Evolutionary conservation across 2,797 vertebrate genomes (phyloP).

Genomic region (Bradypus variegatus): DNA sequence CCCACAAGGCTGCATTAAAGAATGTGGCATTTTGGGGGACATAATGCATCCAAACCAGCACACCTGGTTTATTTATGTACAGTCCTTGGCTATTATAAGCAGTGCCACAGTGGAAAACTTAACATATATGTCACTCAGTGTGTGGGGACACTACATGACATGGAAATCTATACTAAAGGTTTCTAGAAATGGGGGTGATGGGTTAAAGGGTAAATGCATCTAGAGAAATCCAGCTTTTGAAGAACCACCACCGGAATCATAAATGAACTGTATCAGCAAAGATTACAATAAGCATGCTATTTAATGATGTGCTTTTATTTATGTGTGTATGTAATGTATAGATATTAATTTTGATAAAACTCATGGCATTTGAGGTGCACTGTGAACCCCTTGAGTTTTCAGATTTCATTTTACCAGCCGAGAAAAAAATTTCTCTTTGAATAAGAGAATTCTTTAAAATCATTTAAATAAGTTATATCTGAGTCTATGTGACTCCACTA

Average conservation of each 20-base stretch:
- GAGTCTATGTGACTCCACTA: not conserved
- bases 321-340: not conserved
- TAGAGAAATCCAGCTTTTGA: not conserved
- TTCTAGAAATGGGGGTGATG: not conserved
- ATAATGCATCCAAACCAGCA: too few relatives aligned
- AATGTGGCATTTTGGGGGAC: too few relatives aligned
- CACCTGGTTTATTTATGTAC: too few relatives aligned
- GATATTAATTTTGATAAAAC: not conserved
- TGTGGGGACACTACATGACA: too few relatives aligned
- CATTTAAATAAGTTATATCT: not conserved
- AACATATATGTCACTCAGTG: fast-evolving
- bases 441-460: not conserved
- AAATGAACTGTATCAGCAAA: not conserved
- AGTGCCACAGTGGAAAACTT: fast-evolving
- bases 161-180: too few relatives aligned
- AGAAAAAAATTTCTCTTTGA: not conserved
- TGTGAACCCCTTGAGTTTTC: not conserved
- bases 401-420: not conserved
- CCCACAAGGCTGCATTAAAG: too few relatives aligned
- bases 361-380: not conserved
- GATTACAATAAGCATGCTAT: not conserved
- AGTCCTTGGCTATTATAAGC: not conserved
- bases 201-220: not conserved
- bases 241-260: not conserved
- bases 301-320: not conserved